phyloP scores from a whole-genome alignment of 2,113 vertebrate genomes.

The Origma solitaria region DNA sequence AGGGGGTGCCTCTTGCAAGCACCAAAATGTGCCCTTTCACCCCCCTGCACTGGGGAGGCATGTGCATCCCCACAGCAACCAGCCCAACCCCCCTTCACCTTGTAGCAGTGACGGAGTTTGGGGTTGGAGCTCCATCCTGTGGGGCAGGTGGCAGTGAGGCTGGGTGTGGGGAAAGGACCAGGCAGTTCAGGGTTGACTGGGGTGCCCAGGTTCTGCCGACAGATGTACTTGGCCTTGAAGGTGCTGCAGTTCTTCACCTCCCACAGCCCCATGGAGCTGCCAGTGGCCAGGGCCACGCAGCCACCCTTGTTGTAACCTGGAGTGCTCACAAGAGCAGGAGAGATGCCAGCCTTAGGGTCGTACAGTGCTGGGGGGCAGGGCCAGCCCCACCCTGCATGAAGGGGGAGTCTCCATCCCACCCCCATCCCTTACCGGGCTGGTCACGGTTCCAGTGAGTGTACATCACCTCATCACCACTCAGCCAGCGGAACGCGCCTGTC shows the following conservation, averaged over 20 bases:
- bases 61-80: accelerated
- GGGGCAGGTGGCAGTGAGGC: slow-evolving; percentile 84
- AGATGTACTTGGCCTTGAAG: slow-evolving; percentile 90
- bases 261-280: slow-evolving; percentile 88
- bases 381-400: accelerated
- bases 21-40: background rate
- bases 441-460: slow-evolving; percentile 96
- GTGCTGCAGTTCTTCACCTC: slow-evolving; percentile 83
- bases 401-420: background rate
- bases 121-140: slow-evolving; percentile 81
- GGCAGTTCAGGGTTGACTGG: slow-evolving; percentile 81
- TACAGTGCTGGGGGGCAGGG: accelerated
- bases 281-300: slow-evolving; percentile 88
- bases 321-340: slow-evolving; percentile 27
- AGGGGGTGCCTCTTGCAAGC: background rate
- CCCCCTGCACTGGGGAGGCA: background rate
- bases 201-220: slow-evolving; percentile 84
- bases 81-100: slow-evolving; percentile 68
- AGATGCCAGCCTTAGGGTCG: background rate
- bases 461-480: slow-evolving; percentile 82
- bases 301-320: slow-evolving; percentile 78
- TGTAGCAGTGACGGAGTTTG: slow-evolving; percentile 90
- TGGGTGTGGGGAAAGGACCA: slow-evolving; percentile 81
- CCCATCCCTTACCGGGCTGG: slow-evolving; percentile 80
- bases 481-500: slow-evolving; percentile 83